Base-by-base conservation (phyloP, 2,888 invertebrate species). In the Scaptomyza reducta region DNA sequence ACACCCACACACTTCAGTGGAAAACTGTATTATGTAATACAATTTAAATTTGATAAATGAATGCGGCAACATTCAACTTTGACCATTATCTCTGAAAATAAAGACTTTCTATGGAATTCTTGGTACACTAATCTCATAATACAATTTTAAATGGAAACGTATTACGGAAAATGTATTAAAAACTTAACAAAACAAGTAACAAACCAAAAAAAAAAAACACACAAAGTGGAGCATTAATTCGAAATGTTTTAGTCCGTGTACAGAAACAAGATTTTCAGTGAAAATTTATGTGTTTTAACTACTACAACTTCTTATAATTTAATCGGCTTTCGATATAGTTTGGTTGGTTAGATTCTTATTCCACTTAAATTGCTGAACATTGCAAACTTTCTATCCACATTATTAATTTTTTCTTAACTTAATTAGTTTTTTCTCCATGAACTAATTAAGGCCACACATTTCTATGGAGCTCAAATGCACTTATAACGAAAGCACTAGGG, bases 1-100 rank as follows among this genome's bases (percentile, higher is more conserved):
- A 29, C n/a, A 50, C 33, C 18, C 47, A 33, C 40, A 55, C 45
- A 29, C 53, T 47, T 38, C 9, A 47, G 42, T 50, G 46, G 16
- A 38, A 41, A 67, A 55, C 50, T 59, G 63, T 68, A 72, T 79
- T 74, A 62, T 22, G 70, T 46, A 74, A 79, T 67, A 71, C 70
- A 72, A 71, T 71, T 66, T 62, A 63, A 77, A 77, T 79, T 82
- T 82, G 75, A 82, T 85, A 82, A 79, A 83, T 85, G 66, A 72
- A 62, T 74, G 57, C 58, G 72, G 69, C 74, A 66, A 77, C 77
- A 16, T 10, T 81, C 76, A 77, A 66, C 67, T 74, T 60, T 74
- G 77, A 67, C 65, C 74, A 70, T 66, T 47, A 33, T 47, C 14
- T 38, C 31, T 22, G 4, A 40, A 51, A 29, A 45, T 33, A 53